A percentile compares a stretch with the other conserved stretches of the same genome.
Conservation (phyloP, 2,888 invertebrate species). For the Sarcophaga variegata region DNA sequence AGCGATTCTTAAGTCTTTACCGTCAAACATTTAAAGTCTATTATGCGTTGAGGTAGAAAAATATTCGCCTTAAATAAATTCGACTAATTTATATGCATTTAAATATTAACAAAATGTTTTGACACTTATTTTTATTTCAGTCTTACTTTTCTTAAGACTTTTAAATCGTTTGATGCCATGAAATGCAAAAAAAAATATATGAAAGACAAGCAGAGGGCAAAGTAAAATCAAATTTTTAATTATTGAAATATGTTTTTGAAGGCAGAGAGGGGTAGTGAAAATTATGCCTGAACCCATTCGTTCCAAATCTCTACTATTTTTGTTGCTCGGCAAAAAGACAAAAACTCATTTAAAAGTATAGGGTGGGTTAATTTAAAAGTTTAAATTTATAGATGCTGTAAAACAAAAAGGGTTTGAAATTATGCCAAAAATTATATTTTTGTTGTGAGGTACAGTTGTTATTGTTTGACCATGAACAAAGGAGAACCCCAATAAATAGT, state of each 20-base stretch:
- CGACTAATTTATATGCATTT: constrained; percentile 76
- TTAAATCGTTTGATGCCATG: constrained; percentile 28
- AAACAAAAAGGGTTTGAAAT: too few relatives aligned
- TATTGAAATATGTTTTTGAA: neutral
- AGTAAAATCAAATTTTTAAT: neutral
- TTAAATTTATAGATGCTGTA: too few relatives aligned
- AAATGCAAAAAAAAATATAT: constrained; percentile 3
- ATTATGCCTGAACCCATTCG: too few relatives aligned
- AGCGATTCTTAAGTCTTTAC: neutral
- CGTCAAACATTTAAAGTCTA: constrained; percentile 10
- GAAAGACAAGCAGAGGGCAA: neutral
- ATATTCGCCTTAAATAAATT: constrained; percentile 65
- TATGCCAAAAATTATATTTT: too few relatives aligned
- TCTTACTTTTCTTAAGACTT: constrained; percentile 22
- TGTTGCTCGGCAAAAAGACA: too few relatives aligned
- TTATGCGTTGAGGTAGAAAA: constrained; percentile 50
- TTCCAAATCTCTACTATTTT: too few relatives aligned
- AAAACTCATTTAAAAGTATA: too few relatives aligned
- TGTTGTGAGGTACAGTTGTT: too few relatives aligned
- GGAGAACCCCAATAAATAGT: too few relatives aligned
- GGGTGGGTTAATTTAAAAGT: too few relatives aligned
- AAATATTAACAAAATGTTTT: constrained; percentile 77
- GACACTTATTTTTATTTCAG: constrained; percentile 72
- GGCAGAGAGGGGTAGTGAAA: neutral
- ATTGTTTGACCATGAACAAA: too few relatives aligned